Evolutionary conservation across 2,113 vertebrate species (phyloP), one percentile per base, ranked within the genome.

Genomic region (Stegastes partitus): DNA sequence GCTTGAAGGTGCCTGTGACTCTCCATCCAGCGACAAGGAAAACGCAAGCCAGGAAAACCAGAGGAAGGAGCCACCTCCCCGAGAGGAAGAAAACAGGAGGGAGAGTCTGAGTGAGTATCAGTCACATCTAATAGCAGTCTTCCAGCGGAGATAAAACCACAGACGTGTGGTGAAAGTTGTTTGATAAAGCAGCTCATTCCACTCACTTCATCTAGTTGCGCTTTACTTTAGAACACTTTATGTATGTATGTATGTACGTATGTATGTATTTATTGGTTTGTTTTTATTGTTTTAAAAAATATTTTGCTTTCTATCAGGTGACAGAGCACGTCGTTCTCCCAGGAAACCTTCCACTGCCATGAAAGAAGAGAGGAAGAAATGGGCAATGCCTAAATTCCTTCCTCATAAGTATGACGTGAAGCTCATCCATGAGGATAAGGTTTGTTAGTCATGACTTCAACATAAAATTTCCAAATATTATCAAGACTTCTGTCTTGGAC

Each of bases 1-100:
- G 87, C 91, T 97, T 28, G 96, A 98, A 0, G 96, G 95, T 10
- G 93, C 96, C 11, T 99, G 98, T 31, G 97, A 99, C 87, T 99
- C 98, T 63, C 98, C 97, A 0, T 99, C 98, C 71, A 99, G 98
- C 59, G 98, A 99, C 91, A 99, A 99, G 86, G 98, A 99, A 81
- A 99, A 99, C 10, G 95, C 97, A 62, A 95, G 94, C 83, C 97
- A 98, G 71, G 97, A 99, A 85, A 97, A 94, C 90, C 96, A 95
- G 82, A 94, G 94, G 85, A 97, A 98, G 81, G 97, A 99, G 78
- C 77, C 88, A 21, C 9, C 83, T 11, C 68, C 91, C 28, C 93
- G 97, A 80, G 97, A 97, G 65, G 96, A 97, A 62, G 98, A 98
- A 73, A 96, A 65, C 90, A 94, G 96, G 77, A 96, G 95, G 82